These are phyloP conservation scores for Hippolais icterina DNA, from an alignment of 2,113 vertebrate genomes.

Conservation along the genomic window DNA sequence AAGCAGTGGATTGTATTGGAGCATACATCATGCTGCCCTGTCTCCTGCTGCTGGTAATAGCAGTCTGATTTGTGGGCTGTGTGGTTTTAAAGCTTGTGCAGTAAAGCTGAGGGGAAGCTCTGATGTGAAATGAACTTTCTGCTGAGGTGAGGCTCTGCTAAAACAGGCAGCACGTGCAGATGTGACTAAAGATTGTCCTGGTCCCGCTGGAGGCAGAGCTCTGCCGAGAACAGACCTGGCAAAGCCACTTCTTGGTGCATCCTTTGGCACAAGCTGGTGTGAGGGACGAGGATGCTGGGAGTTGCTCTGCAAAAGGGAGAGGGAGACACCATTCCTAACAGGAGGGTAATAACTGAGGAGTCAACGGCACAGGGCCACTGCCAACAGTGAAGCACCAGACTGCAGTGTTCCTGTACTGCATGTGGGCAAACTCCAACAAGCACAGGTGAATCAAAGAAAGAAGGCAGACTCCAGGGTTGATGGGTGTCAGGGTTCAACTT, in stretches of 20 bases:
- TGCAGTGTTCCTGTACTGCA: fast-evolving
- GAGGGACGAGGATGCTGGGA: neutral
- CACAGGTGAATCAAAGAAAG: neutral
- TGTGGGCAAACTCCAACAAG: neutral
- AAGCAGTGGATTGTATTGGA: neutral
- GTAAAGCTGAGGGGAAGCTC: neutral
- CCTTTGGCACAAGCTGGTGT: neutral
- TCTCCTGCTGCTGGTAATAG: neutral
- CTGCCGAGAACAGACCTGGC: neutral
- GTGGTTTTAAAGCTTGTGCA: neutral
- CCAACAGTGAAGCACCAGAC: neutral
- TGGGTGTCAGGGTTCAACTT: neutral
- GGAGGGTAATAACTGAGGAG: neutral
- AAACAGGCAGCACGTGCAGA: neutral
- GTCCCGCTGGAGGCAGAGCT: neutral
- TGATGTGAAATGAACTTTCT: neutral
- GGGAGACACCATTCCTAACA: neutral
- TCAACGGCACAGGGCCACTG: fast-evolving
- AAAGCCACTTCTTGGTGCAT: fast-evolving
- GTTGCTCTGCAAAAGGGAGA: neutral
- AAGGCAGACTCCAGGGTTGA: neutral
- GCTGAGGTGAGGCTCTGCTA: neutral
- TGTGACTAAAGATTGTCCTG: neutral
- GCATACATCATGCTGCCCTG: neutral
- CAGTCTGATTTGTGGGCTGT: neutral